Evolutionary conservation across 1,140 invertebrate genomes (phyloP), one percentile per base, ranked within the genome.

Genomic region (Coptotermes formosanus): DNA sequence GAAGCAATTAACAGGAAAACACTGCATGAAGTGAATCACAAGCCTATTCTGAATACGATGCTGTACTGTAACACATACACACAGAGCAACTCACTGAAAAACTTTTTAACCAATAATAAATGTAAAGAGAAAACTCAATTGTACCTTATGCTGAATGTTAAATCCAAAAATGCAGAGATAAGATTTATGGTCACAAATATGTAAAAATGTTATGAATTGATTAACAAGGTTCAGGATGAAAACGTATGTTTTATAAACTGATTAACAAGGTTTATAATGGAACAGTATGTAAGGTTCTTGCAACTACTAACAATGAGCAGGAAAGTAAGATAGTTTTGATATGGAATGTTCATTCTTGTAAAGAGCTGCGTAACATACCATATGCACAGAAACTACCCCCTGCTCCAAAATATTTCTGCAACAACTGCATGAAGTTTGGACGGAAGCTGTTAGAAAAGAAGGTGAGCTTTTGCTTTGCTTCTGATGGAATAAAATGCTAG

Each of bases 301-400:
- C 8, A 75, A 75, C 25, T 30, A 75, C 14, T 8, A 23, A 30
- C 64, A 75, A 75, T 30, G 64, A 75, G n/a, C n/a, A 38, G 64
- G 64, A 75, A 75, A 75, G 64, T 75, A 75, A n/a, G 25, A 75
- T 3, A n/a, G 64, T 75, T 30, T 3, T 75, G n/a, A 14, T n/a
- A 25, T 75, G 64, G 64, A 75, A 75, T 75, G 64, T 30, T 75
- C 30, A 75, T 75, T 75, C 64, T 75, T 75, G n/a, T 9, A 75
- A 25, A 75, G 2, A 75, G 16, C n/a, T 55, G n/a, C 11, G 59
- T 21, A 75, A 75, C 64, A 75, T 30, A 75, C 64, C 64, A 75
- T 30, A 75, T 75, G 64, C n/a, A 75, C n/a, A 75, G 64, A n/a
- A 75, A n/a, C 64, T 75, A 75, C 64, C 64, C 64, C 64, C 64